Percentiles rank a stretch among this genome's conserved stretches.
These are phyloP conservation scores for Apamea monoglypha DNA, from an alignment of 2,888 invertebrate genomes.

Conservation along the genomic window DNA sequence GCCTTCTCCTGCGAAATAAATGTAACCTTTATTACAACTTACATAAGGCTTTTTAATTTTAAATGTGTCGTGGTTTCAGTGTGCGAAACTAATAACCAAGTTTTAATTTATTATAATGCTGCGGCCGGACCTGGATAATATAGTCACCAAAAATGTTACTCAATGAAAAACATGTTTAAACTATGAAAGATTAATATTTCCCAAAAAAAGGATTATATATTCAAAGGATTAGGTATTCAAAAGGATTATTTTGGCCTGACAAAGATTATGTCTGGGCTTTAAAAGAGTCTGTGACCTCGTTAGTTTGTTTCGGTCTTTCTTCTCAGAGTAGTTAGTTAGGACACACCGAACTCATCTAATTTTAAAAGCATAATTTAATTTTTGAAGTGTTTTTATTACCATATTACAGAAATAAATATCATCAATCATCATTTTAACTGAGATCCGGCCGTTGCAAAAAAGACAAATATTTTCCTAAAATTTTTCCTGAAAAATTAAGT, in stretches of 20 bases:
- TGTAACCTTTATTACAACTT: constrained; percentile 70
- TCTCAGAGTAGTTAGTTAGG: not conserved
- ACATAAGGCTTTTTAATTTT: constrained; percentile 22
- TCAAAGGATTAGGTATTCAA: not conserved
- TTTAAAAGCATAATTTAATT: not conserved
- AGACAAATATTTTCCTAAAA: not conserved
- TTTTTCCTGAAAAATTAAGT: constrained; percentile 6
- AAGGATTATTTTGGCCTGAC: not conserved
- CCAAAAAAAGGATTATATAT: no score
- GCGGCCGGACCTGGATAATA: not conserved
- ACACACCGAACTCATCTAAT: not conserved
- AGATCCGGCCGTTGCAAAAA: constrained; percentile 13
- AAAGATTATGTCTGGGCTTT: not conserved
- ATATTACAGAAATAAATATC: not conserved
- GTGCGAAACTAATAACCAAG: constrained; percentile 28
- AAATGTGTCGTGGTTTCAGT: constrained; percentile 29
- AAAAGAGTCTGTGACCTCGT: not conserved
- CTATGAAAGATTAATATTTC: not conserved
- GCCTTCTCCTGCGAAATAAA: constrained; percentile 90
- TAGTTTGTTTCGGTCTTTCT: not conserved
- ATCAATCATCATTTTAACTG: not conserved
- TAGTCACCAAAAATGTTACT: not conserved
- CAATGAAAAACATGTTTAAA: not conserved
- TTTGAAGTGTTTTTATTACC: not conserved
- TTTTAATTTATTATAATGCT: constrained; percentile 22